These are phyloP conservation scores for Mechanitis mazaeus DNA, from an alignment of 2,888 invertebrate species.

Conservation along the genomic window DNA sequence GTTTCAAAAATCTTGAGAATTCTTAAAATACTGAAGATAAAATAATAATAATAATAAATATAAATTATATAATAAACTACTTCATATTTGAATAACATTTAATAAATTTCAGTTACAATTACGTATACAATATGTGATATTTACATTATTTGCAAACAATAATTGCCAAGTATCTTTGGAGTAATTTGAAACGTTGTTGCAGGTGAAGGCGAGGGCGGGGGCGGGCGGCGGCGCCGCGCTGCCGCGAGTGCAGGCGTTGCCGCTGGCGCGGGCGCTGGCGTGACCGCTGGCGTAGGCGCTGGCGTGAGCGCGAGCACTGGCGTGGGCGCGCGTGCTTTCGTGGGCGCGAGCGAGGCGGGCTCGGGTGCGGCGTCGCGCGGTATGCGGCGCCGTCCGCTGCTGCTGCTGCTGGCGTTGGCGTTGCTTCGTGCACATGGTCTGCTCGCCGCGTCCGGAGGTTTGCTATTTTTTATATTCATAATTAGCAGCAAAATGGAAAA, in stretches of 20 bases:
- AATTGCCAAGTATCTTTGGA: too few species aligned
- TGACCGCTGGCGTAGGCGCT: slow-evolving; percentile 69
- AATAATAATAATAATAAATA: too few species aligned
- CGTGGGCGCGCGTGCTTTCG: slow-evolving; percentile 57
- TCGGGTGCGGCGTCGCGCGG: slow-evolving; percentile 69
- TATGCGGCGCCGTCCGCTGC: slow-evolving; percentile 74
- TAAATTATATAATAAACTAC: too few species aligned
- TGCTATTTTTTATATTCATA: slow-evolving; percentile 17
- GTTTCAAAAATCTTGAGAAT: too few species aligned
- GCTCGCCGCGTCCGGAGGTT: slow-evolving; percentile 73
- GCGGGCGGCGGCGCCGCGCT: slow-evolving; percentile 62
- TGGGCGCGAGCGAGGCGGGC: slow-evolving; percentile 33
- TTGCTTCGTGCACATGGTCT: slow-evolving; percentile 72
- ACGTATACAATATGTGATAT: too few species aligned
- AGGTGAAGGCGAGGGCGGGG: slow-evolving; percentile 69
- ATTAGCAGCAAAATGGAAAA: too few species aligned
- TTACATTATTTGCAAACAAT: too few species aligned
- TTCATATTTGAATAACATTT: too few species aligned
- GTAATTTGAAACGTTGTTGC: slow-evolving; percentile 9
- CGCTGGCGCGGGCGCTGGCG: slow-evolving; percentile 63
- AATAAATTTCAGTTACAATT: too few species aligned
- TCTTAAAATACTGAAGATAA: too few species aligned
- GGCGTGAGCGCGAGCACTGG: slow-evolving; percentile 37
- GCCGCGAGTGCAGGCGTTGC: slow-evolving; percentile 56
- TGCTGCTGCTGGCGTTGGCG: slow-evolving; percentile 72